Conservation (phyloP, 2,113 vertebrate species). For the Rhabdomys dilectus region DNA sequence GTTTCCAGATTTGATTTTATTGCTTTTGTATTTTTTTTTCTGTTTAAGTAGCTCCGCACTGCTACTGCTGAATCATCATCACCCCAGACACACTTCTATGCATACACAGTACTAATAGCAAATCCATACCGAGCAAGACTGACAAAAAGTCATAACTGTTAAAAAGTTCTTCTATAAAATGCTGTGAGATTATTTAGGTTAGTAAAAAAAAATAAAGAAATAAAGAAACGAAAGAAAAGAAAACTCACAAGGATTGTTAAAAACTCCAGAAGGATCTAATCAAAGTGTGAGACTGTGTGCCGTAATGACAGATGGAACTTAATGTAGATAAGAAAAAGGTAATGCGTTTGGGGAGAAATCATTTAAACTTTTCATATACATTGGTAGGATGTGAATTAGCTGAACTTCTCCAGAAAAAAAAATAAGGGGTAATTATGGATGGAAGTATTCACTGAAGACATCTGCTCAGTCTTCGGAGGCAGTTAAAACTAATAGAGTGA, state of each 20-base stretch:
- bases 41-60: slow-evolving; percentile 45
- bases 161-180: slow-evolving; percentile 80
- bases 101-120: slow-evolving; percentile 68
- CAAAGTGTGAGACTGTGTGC: slow-evolving; percentile 80
- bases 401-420: slow-evolving; percentile 79
- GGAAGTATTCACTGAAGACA: slow-evolving; percentile 83
- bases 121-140: slow-evolving; percentile 67
- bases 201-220: slow-evolving; percentile 66
- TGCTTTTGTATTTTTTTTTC: slow-evolving; percentile 15
- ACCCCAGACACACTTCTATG: slow-evolving; percentile 58
- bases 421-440: slow-evolving; percentile 81
- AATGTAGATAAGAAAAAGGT: slow-evolving; percentile 85
- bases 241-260: slow-evolving; percentile 76
- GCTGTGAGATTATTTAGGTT: slow-evolving; percentile 78
- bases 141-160: slow-evolving; percentile 80
- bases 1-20: slow-evolving; percentile 66
- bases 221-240: slow-evolving; percentile 47
- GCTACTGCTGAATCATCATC: slow-evolving; percentile 51
- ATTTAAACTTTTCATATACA: slow-evolving; percentile 84
- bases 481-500: slow-evolving; percentile 83
- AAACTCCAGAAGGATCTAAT: slow-evolving; percentile 82
- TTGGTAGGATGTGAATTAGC: slow-evolving; percentile 81
- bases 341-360: slow-evolving; percentile 82
- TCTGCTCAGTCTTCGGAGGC: slow-evolving; percentile 81
- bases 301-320: slow-evolving; percentile 83